Evolutionary conservation across 2,888 invertebrate genomes (phyloP).

Genomic region (Tetragonula carbonaria): DNA sequence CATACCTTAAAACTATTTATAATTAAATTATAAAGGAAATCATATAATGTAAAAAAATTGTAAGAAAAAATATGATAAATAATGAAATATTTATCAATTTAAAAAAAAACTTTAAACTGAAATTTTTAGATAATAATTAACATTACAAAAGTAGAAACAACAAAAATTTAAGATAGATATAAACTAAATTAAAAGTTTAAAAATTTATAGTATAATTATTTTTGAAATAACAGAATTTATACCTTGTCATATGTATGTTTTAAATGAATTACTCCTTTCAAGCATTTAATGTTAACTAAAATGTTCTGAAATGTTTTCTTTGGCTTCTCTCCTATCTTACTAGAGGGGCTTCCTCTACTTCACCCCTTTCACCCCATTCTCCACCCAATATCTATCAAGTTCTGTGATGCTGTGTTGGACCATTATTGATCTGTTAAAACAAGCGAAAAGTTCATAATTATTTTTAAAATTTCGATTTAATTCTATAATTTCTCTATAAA

Average conservation of each 20-base stretch:
- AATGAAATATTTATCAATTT: constrained; percentile 3
- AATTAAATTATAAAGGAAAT: not conserved
- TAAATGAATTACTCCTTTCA: constrained; percentile 73
- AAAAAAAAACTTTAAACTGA: not conserved
- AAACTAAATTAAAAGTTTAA: not conserved
- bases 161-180: constrained; percentile 2
- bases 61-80: not conserved
- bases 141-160: not conserved
- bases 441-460: constrained; percentile 37
- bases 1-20: not conserved
- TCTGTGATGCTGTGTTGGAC: constrained; percentile 81
- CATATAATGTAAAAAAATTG: not conserved
- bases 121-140: not conserved
- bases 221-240: constrained; percentile 21
- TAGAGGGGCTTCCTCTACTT: constrained; percentile 68
- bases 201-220: constrained; percentile 18
- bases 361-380: constrained; percentile 70
- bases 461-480: constrained; percentile 8
- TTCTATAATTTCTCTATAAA: not conserved
- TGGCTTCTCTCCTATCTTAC: constrained; percentile 79
- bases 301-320: constrained; percentile 75
- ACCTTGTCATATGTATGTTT: constrained; percentile 61
- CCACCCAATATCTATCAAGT: constrained; percentile 71
- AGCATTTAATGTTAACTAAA: constrained; percentile 75
- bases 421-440: constrained; percentile 78